These are phyloP conservation scores for Nothobranchius furzeri DNA, from an alignment of 2,113 vertebrate species.

Conservation along the genomic window DNA sequence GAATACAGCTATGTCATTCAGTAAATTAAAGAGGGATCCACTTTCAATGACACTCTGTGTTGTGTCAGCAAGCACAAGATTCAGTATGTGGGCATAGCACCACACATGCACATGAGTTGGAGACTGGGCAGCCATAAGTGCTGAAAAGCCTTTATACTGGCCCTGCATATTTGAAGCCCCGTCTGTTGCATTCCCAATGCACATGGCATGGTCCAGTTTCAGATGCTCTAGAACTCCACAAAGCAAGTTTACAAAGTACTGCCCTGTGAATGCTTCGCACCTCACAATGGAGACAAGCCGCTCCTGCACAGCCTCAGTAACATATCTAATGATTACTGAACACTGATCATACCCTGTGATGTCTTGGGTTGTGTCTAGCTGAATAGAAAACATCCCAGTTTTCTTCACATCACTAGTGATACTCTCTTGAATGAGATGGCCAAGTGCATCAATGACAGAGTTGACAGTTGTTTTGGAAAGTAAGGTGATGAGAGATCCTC, in stretches of 20 bases:
- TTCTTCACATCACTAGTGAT: too few relatives aligned
- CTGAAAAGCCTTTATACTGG: neutral
- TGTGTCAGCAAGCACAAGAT: neutral
- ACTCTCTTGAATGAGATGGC: too few relatives aligned
- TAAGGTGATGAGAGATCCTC: too few relatives aligned
- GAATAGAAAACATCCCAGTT: too few relatives aligned
- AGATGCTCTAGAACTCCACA: slow-evolving; percentile 39
- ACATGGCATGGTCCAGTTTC: neutral
- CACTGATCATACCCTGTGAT: too few relatives aligned
- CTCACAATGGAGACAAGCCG: too few relatives aligned
- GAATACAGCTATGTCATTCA: neutral
- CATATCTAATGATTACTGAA: too few relatives aligned
- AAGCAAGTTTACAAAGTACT: slow-evolving; percentile 19
- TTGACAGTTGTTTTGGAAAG: too few relatives aligned
- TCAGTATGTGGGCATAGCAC: neutral
- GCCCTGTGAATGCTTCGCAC: too few relatives aligned
- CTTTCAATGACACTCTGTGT: neutral
- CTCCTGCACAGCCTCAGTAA: too few relatives aligned
- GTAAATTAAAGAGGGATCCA: neutral
- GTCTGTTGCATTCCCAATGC: slow-evolving; percentile 2
- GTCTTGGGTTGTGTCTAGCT: too few relatives aligned
- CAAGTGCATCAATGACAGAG: too few relatives aligned
- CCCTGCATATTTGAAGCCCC: slow-evolving; percentile 11
- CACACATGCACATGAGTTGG: neutral
- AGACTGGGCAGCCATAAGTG: neutral